phyloP scores from a whole-genome alignment of 1,140 invertebrate species.

The Odontomachus brunneus region DNA sequence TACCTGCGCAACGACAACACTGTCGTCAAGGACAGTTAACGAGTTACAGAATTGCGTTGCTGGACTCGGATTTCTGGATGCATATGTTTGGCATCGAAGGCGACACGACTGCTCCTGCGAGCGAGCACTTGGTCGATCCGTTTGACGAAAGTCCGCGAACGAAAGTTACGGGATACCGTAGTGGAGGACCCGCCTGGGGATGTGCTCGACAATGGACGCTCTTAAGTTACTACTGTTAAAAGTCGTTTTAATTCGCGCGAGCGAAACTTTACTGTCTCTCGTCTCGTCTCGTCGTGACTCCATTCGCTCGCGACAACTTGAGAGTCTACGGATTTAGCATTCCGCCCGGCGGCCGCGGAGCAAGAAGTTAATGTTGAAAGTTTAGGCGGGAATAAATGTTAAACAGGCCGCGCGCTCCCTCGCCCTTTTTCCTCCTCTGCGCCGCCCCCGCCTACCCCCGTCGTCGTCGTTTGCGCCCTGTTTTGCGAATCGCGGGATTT shows the following conservation, averaged over 20 bases:
- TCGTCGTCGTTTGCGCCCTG: neutral
- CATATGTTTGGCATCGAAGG: neutral
- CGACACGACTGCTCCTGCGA: neutral
- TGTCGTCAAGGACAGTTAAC: too few relatives aligned
- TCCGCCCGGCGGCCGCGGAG: neutral
- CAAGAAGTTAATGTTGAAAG: conserved; percentile 50
- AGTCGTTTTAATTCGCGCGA: conserved; percentile 57
- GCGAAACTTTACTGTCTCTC: conserved; percentile 64
- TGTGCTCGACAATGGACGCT: conserved; percentile 66
- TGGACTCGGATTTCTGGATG: too few relatives aligned
- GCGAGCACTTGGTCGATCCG: conserved; percentile 38
- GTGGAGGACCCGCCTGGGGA: conserved; percentile 63
- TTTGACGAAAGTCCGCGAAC: conserved; percentile 37
- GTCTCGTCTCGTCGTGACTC: conserved; percentile 46
- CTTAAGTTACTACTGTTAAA: conserved; percentile 61
- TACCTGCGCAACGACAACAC: too few relatives aligned
- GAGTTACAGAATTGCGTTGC: too few relatives aligned
- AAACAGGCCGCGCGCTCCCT: neutral
- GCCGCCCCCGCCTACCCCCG: neutral
- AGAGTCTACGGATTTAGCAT: conserved; percentile 31
- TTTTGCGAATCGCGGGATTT: conserved; percentile 12
- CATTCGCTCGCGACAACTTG: conserved; percentile 61
- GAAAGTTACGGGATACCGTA: conserved; percentile 62
- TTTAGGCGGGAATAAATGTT: conserved; percentile 39
- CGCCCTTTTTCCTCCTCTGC: neutral